A percentile compares a stretch with the other conserved stretches of the same genome.
Conservation (phyloP, 2,113 vertebrate genomes). For the Hemicordylus capensis region DNA sequence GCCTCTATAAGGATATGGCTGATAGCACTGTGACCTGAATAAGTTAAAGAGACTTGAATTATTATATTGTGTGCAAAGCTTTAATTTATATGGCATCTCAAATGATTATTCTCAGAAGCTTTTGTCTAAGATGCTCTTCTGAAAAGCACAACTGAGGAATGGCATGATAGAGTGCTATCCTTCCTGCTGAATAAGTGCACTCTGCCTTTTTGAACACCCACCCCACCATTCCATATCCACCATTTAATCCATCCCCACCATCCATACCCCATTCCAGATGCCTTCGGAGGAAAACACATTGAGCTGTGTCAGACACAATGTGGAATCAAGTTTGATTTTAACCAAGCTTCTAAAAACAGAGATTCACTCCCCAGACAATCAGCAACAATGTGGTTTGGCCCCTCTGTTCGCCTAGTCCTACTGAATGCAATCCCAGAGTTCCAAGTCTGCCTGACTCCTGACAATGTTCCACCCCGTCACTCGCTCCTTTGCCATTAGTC, state of each 20-base stretch:
- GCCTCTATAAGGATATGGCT: neutral
- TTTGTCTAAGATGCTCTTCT: conserved; percentile 2
- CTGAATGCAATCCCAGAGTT: too few species aligned
- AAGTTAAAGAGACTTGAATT: neutral
- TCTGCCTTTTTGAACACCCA: neutral
- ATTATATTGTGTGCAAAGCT: neutral
- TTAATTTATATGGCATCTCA: neutral
- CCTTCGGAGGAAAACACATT: neutral
- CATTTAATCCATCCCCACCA: too few species aligned
- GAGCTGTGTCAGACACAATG: too few species aligned
- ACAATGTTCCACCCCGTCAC: too few species aligned
- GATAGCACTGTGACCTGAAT: neutral
- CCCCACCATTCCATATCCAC: too few species aligned
- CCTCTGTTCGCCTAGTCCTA: too few species aligned
- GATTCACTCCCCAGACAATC: too few species aligned
- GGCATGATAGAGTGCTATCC: fast-evolving
- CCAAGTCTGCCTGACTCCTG: too few species aligned
- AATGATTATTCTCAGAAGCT: neutral
- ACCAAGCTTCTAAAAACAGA: too few species aligned
- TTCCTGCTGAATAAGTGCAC: neutral
- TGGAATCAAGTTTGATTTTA: too few species aligned
- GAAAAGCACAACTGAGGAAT: neutral
- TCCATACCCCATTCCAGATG: neutral
- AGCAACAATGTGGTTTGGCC: too few species aligned
- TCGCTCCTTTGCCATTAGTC: too few species aligned